Conservation (phyloP, 35 echinoderm and acorn worm genomes). For the Lytechinus variegatus region DNA sequence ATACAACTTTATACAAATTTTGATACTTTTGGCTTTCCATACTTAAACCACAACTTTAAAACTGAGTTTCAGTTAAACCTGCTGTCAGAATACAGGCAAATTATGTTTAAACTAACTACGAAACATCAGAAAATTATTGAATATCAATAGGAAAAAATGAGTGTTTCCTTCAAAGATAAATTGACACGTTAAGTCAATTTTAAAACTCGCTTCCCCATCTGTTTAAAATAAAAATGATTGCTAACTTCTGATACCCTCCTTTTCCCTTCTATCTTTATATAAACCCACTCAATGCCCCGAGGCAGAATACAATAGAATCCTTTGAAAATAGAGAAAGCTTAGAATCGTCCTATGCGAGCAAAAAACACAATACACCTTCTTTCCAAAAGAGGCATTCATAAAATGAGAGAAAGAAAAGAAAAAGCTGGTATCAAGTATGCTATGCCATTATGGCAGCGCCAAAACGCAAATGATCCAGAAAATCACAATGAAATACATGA, state of each 20-base stretch:
- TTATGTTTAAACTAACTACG: too few species aligned
- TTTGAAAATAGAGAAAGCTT: slow-evolving; percentile 15
- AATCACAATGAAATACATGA: slow-evolving; percentile 56
- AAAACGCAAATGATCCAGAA: slow-evolving; percentile 57
- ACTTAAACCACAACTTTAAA: too few species aligned
- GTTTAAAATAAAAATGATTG: background rate
- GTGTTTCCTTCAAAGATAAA: background rate
- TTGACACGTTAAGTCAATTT: background rate
- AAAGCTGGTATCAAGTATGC: slow-evolving; percentile 18
- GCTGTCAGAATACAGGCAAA: too few species aligned
- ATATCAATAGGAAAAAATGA: too few species aligned
- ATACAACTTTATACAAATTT: too few species aligned
- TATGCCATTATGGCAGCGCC: slow-evolving; percentile 45
- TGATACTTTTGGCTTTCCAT: too few species aligned
- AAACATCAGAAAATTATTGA: too few species aligned
- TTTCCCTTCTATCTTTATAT: background rate
- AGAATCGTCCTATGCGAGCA: background rate
- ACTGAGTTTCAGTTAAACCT: too few species aligned
- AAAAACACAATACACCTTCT: slow-evolving; percentile 43
- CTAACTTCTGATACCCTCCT: slow-evolving; percentile 9
- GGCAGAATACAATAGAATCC: background rate
- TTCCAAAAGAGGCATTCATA: background rate
- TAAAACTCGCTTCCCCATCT: background rate
- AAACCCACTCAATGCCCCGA: background rate
- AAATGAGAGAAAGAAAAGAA: background rate